Evolutionary conservation across 2,797 vertebrate genomes (phyloP).

Genomic region (Tinamus major): DNA sequence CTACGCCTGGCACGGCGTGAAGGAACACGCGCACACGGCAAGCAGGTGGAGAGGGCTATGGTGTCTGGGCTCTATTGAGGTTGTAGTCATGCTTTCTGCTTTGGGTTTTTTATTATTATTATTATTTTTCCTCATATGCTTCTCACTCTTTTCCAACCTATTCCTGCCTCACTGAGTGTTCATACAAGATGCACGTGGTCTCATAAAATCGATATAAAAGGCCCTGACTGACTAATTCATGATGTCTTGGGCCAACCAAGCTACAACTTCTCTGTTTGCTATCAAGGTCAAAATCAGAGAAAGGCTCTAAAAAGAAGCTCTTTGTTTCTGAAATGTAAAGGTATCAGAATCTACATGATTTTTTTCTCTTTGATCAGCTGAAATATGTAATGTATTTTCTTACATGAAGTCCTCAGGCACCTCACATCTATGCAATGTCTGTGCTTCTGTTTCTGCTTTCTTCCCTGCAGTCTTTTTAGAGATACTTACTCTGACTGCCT

Average conservation of each 20-base stretch:
- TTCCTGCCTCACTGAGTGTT: fast-evolving
- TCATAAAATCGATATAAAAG: neutral
- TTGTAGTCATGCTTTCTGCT: too few relatives aligned
- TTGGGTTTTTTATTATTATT: neutral
- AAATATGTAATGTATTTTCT: neutral
- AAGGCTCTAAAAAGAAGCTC: neutral
- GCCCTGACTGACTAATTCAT: neutral
- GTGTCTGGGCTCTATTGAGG: too few relatives aligned
- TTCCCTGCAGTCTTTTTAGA: neutral
- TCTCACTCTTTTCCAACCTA: neutral
- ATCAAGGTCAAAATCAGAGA: neutral
- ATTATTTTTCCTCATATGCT: fast-evolving
- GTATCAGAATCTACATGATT: neutral
- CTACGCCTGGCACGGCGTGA: too few relatives aligned
- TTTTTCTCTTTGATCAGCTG: neutral
- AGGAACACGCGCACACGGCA: too few relatives aligned
- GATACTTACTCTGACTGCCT: neutral
- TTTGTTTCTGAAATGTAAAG: neutral
- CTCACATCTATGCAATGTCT: neutral
- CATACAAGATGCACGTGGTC: neutral
- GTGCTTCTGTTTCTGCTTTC: neutral
- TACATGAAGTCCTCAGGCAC: neutral
- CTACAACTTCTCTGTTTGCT: neutral
- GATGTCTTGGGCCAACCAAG: neutral
- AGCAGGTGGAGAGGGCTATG: too few relatives aligned